phyloP scores from a whole-genome alignment of 2,888 invertebrate genomes.

The Epirrhoe tristata region DNA sequence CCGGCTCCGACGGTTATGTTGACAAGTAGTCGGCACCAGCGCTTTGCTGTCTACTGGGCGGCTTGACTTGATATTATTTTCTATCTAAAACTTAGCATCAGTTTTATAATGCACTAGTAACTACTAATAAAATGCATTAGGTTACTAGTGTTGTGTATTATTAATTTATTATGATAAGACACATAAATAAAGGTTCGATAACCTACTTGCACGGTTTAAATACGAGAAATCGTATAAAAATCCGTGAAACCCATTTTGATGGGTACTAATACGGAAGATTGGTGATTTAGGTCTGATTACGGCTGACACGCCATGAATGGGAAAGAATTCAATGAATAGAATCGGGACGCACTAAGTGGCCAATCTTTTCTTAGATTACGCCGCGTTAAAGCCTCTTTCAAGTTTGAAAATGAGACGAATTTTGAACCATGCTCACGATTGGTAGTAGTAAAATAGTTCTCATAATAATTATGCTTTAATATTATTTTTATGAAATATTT shows the following conservation, averaged over 20 bases:
- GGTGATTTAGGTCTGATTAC: constrained; percentile 59
- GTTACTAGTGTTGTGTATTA: no score
- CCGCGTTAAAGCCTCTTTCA: constrained; percentile 57
- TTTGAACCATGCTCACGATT: not conserved
- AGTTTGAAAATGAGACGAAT: constrained; percentile 18
- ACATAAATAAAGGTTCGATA: no score
- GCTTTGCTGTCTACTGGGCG: constrained; percentile 17
- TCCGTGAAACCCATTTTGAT: constrained; percentile 43
- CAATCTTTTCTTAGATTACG: constrained; percentile 65
- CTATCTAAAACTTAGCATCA: not conserved
- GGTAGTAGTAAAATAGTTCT: not conserved
- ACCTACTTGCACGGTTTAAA: not conserved
- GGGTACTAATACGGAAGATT: constrained; percentile 54
- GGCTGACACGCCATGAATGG: constrained; percentile 61
- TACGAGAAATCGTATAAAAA: not conserved
- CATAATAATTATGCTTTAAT: not conserved
- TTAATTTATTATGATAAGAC: no score
- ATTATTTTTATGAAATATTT: no score
- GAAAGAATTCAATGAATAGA: constrained; percentile 65
- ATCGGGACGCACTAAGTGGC: constrained; percentile 57
- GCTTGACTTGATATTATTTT: constrained; percentile 5
- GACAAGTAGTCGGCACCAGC: constrained; percentile 28
- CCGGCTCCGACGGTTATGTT: constrained; percentile 41
- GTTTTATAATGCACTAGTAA: not conserved
- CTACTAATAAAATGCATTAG: no score